Evolutionary conservation across 2,888 invertebrate genomes (phyloP).

Genomic region (Eristalis intricaria): DNA sequence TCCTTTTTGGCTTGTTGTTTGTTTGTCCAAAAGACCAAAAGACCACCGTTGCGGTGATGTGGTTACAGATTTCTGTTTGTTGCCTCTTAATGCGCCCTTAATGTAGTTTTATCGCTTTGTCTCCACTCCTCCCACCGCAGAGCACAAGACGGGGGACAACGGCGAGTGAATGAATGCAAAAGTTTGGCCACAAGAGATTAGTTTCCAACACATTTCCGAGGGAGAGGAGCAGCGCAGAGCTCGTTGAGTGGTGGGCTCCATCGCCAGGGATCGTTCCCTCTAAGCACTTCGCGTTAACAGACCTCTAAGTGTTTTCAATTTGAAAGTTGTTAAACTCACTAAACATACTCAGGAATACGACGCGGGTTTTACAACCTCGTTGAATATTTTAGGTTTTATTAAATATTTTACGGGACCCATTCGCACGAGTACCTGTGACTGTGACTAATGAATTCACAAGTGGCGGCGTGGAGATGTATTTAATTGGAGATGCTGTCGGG

Average conservation of each 20-base stretch:
- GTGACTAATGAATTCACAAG: conserved; percentile 14
- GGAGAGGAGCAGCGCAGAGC: background rate
- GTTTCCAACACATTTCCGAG: background rate
- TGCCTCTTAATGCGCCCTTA: conserved; percentile 46
- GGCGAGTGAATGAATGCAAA: background rate
- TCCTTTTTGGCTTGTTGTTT: conserved; percentile 9
- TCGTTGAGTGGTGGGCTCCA: background rate
- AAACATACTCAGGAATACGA: background rate
- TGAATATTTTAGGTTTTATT: conserved; percentile 39
- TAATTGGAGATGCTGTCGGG: background rate
- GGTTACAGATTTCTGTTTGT: background rate
- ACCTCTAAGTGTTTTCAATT: conserved; percentile 20
- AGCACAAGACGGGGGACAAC: background rate
- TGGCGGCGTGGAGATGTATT: background rate
- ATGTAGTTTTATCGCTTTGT: conserved; percentile 47
- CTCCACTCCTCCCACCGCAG: too few relatives aligned
- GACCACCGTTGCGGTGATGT: background rate
- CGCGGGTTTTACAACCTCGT: conserved; percentile 13
- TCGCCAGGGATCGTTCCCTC: background rate
- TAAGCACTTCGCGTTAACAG: conserved; percentile 2
- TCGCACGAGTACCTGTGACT: background rate
- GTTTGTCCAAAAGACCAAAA: background rate
- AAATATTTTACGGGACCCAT: conserved; percentile 38
- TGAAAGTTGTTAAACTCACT: conserved; percentile 20
- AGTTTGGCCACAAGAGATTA: background rate